Percentiles rank a stretch among this genome's conserved stretches.
phyloP scores from a whole-genome alignment of 2,797 vertebrate genomes.

The Bradypus variegatus region DNA sequence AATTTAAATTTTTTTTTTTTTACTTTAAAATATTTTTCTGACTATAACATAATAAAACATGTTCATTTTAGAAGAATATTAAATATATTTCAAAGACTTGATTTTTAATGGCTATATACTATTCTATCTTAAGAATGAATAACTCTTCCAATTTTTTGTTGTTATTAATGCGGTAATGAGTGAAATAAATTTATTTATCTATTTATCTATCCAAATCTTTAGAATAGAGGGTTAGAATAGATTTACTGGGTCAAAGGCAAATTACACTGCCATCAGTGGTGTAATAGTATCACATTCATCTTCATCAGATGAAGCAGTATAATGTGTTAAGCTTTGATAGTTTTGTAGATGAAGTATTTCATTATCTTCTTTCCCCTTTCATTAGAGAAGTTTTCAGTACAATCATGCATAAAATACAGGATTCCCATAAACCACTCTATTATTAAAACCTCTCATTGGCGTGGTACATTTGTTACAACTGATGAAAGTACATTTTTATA shows the following conservation, averaged over 20 bases:
- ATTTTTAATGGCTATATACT: neutral
- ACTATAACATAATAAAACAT: conserved; percentile 6
- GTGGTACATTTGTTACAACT: too few relatives aligned
- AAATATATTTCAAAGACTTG: conserved; percentile 1
- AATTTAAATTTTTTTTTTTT: conserved; percentile 29
- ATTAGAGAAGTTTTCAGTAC: too few relatives aligned
- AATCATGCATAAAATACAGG: neutral
- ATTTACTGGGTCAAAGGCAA: neutral
- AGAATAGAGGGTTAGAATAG: neutral
- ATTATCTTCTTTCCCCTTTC: too few relatives aligned
- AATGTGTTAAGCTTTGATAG: neutral
- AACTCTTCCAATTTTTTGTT: neutral
- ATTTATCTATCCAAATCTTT: neutral
- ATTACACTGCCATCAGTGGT: neutral
- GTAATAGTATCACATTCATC: too few relatives aligned
- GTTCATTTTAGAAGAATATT: neutral
- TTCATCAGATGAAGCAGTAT: neutral
- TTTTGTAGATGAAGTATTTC: neutral
- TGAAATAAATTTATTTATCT: too few relatives aligned
- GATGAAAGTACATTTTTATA: too few relatives aligned
- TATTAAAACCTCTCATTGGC: too few relatives aligned
- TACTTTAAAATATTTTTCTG: conserved; percentile 10
- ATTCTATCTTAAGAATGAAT: neutral
- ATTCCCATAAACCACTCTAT: neutral
- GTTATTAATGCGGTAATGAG: neutral